Percentiles rank a stretch among this genome's conserved stretches.
Evolutionary conservation across 2,888 invertebrate genomes (phyloP).

Genomic region (Seira sanloemensis): DNA sequence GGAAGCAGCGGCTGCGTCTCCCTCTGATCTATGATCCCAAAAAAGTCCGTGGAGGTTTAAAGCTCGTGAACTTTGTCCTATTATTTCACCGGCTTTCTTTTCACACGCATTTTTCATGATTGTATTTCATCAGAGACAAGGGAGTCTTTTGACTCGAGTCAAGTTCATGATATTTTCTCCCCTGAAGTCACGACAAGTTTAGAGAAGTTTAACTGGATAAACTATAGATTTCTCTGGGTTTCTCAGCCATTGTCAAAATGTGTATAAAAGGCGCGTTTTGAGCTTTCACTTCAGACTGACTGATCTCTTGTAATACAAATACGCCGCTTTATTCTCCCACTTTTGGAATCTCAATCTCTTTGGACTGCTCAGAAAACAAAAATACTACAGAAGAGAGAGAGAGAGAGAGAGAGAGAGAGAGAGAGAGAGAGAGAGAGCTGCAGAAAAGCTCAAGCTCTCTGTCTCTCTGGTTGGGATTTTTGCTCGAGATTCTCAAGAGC

Average conservation of each 20-base stretch:
- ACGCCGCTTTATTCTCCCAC: background rate
- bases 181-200: background rate
- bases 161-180: background rate
- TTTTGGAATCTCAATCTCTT: conserved; percentile 9
- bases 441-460: too few species aligned
- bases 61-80: too few species aligned
- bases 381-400: background rate
- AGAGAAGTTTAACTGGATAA: conserved; percentile 1
- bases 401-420: background rate
- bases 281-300: background rate
- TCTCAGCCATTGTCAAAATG: background rate
- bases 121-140: background rate
- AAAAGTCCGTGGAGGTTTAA: too few species aligned
- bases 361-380: background rate
- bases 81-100: background rate
- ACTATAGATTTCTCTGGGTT: background rate
- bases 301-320: background rate
- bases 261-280: background rate
- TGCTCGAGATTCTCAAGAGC: background rate
- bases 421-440: background rate
- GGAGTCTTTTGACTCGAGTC: background rate
- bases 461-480: too few species aligned
- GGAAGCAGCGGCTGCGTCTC: too few species aligned
- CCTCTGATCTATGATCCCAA: too few species aligned
- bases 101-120: background rate